phyloP scores from a whole-genome alignment of 2,113 vertebrate species.

The Tamias sibiricus region DNA sequence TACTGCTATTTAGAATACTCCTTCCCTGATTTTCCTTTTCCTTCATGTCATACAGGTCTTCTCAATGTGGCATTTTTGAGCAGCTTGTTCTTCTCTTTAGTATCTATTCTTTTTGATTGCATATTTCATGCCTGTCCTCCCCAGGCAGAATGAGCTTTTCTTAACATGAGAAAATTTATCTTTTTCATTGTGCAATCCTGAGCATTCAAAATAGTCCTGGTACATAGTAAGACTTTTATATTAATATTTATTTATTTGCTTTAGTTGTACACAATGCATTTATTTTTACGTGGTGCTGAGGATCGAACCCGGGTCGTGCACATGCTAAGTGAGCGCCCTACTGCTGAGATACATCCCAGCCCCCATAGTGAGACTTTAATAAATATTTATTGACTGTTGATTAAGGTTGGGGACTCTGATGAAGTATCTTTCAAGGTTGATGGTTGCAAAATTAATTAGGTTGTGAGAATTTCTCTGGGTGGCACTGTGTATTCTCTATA shows the following conservation, averaged over 20 bases:
- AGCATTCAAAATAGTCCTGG: background rate
- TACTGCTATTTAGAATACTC: background rate
- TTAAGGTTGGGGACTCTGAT: slow-evolving; percentile 15
- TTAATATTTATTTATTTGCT: too few species aligned
- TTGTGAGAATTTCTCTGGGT: background rate
- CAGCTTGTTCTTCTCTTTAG: background rate
- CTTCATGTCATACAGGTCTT: background rate
- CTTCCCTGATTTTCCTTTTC: background rate
- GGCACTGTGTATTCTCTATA: background rate
- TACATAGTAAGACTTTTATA: background rate
- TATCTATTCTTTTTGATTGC: background rate
- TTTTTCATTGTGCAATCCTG: background rate
- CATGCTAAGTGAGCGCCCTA: too few species aligned
- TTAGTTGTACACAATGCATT: too few species aligned
- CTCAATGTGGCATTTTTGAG: background rate
- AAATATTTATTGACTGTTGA: slow-evolving; percentile 27
- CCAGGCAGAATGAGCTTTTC: slow-evolving; percentile 18
- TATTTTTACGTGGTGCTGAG: too few species aligned
- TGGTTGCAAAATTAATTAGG: slow-evolving; percentile 13
- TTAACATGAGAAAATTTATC: slow-evolving; percentile 12
- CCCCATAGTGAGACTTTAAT: background rate
- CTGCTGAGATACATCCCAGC: too few species aligned
- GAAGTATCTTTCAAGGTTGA: slow-evolving; percentile 17
- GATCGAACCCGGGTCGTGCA: too few species aligned
- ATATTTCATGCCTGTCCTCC: background rate